Percentiles rank a stretch among this genome's conserved stretches.
These are phyloP conservation scores for Epinephelus awoara DNA, from an alignment of 2,797 vertebrate species.

Conservation along the genomic window DNA sequence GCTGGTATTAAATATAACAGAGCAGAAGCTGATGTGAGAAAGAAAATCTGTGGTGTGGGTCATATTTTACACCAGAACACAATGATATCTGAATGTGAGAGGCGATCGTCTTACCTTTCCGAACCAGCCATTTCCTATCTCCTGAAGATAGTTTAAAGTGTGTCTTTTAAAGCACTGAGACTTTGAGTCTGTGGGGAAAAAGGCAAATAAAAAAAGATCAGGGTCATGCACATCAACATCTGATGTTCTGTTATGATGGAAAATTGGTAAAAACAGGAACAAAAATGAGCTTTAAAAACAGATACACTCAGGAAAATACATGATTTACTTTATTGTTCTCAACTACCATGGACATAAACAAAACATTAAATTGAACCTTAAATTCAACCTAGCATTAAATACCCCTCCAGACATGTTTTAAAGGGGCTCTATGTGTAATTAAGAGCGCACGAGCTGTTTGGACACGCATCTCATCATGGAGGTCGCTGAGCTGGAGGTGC, in stretches of 20 bases:
- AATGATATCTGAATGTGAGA: not conserved
- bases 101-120: conserved; percentile 87
- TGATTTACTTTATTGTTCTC: conserved; percentile 3
- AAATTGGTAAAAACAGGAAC: not conserved
- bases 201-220: conserved; percentile 44
- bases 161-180: conserved; percentile 91
- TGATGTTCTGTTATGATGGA: conserved; percentile 25
- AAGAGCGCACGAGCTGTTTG: too few relatives aligned
- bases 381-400: not conserved
- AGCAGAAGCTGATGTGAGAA: not conserved
- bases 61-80: conserved; percentile 3
- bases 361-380: not conserved
- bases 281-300: conserved; percentile 13
- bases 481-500: too few relatives aligned
- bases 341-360: not conserved
- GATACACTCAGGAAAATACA: conserved; percentile 1
- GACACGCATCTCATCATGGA: too few relatives aligned
- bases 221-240: conserved; percentile 9
- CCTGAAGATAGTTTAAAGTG: conserved; percentile 93
- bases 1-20: conserved; percentile 35
- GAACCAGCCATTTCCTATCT: conserved; percentile 96
- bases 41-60: not conserved
- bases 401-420: not conserved
- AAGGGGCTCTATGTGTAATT: too few relatives aligned
- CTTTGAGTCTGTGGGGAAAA: conserved; percentile 75